Percentiles rank a stretch among this genome's conserved stretches.
These are phyloP conservation scores for Octomys mimax DNA, from an alignment of 2,797 vertebrate species.

Conservation along the genomic window DNA sequence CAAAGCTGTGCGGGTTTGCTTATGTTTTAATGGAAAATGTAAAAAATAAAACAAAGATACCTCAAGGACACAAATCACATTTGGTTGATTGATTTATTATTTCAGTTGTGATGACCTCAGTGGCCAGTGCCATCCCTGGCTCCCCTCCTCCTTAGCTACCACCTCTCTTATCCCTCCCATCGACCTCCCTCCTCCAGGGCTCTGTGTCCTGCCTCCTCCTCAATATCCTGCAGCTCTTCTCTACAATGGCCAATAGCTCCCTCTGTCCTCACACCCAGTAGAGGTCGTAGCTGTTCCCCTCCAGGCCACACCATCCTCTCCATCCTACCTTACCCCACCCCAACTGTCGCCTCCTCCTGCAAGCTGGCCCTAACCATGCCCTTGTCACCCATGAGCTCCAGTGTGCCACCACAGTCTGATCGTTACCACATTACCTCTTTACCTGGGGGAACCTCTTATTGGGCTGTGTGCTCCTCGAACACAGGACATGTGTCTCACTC, in stretches of 20 bases:
- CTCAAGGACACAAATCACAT: neutral
- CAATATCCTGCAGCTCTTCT: rapidly evolving
- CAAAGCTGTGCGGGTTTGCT: neutral
- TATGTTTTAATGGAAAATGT: conserved; percentile 8
- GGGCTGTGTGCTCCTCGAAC: neutral
- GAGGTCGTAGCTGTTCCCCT: neutral
- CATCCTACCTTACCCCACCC: neutral
- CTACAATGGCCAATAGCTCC: neutral
- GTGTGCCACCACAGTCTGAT: neutral
- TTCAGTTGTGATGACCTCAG: neutral
- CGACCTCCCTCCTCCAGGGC: neutral
- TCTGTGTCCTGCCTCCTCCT: too few relatives aligned
- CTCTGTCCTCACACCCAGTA: neutral
- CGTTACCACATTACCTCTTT: neutral
- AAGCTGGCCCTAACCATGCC: neutral
- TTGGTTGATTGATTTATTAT: neutral
- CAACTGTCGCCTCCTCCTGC: neutral
- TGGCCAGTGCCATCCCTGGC: neutral
- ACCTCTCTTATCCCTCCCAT: rapidly evolving
- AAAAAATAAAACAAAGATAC: neutral
- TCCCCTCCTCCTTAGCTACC: neutral
- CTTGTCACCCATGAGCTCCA: neutral
- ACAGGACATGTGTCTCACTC: neutral
- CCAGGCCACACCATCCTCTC: too few relatives aligned
- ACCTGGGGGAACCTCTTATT: neutral